These are phyloP conservation scores for Sinocyclocheilus anshuiensis DNA, from an alignment of 2,113 vertebrate genomes.

Conservation along the genomic window DNA sequence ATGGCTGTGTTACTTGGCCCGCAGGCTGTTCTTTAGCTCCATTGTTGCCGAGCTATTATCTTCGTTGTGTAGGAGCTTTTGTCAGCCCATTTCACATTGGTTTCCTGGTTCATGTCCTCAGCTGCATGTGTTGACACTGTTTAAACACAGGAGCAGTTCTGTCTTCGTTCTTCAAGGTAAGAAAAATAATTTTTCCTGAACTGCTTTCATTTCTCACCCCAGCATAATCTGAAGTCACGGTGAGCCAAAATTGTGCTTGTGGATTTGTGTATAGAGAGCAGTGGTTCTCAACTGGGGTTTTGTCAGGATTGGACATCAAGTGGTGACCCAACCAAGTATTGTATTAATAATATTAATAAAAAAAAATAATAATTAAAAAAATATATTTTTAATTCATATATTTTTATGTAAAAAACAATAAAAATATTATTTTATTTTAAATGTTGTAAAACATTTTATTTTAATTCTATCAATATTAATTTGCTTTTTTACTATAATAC, in stretches of 20 bases:
- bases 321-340: too few species aligned
- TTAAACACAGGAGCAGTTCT: not conserved
- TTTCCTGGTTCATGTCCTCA: conserved; percentile 44
- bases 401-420: not conserved
- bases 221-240: conserved; percentile 18
- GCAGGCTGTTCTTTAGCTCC: conserved; percentile 41
- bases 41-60: conserved; percentile 42
- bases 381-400: not conserved
- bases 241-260: conserved; percentile 49
- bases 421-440: not conserved
- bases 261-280: conserved; percentile 49
- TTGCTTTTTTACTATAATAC: not conserved
- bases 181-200: not conserved
- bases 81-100: conserved; percentile 26
- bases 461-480: too few species aligned
- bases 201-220: not conserved
- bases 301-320: too few species aligned
- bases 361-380: not conserved
- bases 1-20: conserved; percentile 34
- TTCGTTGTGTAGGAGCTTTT: conserved; percentile 39
- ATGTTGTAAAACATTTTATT: not conserved
- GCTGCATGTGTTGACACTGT: conserved; percentile 10
- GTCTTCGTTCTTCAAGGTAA: not conserved
- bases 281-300: not conserved
- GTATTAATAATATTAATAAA: too few species aligned